Conservation (phyloP, 1,140 invertebrate genomes). For the Grapholita molesta region DNA sequence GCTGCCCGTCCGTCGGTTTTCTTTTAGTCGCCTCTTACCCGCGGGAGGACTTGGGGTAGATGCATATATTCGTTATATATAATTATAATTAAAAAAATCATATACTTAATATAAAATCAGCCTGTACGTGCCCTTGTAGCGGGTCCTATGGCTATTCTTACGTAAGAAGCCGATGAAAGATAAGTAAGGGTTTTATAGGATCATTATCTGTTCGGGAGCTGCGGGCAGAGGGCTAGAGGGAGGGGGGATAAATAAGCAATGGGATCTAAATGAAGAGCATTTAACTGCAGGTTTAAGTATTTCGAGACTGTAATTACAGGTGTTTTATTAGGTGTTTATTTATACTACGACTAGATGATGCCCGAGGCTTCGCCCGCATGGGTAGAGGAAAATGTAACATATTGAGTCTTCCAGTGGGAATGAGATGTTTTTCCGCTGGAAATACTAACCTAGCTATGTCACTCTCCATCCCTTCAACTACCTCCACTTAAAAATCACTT, state of each 20-base stretch:
- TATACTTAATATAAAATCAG: neutral
- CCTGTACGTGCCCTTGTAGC: neutral
- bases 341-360: too few species aligned
- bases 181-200: conserved; percentile 10
- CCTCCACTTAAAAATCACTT: too few species aligned
- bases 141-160: neutral
- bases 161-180: neutral
- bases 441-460: too few species aligned
- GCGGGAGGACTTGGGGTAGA: too few species aligned
- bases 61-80: too few species aligned
- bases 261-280: neutral
- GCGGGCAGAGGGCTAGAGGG: neutral
- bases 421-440: too few species aligned
- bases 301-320: neutral
- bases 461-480: too few species aligned
- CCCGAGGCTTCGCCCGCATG: too few species aligned
- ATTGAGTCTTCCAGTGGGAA: too few species aligned
- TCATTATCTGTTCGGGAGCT: neutral
- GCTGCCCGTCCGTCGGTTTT: too few species aligned
- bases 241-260: conserved; percentile 14
- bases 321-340: neutral
- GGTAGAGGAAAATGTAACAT: too few species aligned
- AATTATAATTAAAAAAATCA: neutral
- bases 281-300: neutral
- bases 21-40: too few species aligned